Percentiles rank a stretch among this genome's conserved stretches.
Conservation (phyloP, 2,113 vertebrate species). For the Lipotes vexillifer region DNA sequence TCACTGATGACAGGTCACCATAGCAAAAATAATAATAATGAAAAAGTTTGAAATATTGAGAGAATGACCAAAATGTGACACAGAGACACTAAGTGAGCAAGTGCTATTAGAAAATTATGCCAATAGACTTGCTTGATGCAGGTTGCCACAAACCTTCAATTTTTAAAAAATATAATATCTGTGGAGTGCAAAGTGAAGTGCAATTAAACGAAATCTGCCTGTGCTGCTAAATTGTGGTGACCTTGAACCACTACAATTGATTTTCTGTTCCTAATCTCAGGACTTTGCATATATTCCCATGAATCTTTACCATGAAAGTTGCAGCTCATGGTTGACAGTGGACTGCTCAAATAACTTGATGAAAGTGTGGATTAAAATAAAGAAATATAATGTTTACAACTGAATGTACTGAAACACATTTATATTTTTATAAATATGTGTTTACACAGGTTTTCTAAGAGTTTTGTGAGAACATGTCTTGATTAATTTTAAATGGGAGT, state of each 20-base stretch:
- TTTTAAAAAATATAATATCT: neutral
- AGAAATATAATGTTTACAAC: neutral
- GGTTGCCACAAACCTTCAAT: neutral
- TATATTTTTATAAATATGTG: neutral
- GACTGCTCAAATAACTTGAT: neutral
- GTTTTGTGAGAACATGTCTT: neutral
- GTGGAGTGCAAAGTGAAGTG: neutral
- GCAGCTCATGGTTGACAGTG: neutral
- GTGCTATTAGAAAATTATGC: neutral
- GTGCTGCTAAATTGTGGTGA: neutral
- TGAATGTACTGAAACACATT: neutral
- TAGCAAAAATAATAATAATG: neutral
- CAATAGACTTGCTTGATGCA: neutral
- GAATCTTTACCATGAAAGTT: neutral
- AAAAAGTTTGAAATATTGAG: neutral
- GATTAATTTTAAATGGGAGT: neutral
- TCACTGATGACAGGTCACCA: neutral
- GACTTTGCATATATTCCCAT: neutral
- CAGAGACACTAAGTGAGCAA: neutral
- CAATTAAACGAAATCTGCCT: neutral
- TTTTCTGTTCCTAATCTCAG: neutral
- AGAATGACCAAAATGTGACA: neutral
- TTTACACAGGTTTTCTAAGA: neutral
- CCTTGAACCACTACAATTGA: neutral
- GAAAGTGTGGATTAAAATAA: neutral